Evolutionary conservation across 1,140 invertebrate genomes (phyloP).

Genomic region (Cotesia vestalis): DNA sequence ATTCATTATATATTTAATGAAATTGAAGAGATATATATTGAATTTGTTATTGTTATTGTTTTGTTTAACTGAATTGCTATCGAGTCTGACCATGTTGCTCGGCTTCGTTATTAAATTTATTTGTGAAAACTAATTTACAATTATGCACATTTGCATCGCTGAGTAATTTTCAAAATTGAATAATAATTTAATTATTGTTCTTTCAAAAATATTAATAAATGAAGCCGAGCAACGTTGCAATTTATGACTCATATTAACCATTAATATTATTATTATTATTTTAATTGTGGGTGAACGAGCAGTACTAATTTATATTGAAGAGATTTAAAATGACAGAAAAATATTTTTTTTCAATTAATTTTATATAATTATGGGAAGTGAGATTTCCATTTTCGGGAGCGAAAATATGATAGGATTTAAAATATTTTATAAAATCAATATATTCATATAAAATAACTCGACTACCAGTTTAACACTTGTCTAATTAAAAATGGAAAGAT

Average conservation of each 20-base stretch:
- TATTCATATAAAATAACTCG: constrained; percentile 11
- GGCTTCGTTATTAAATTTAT: constrained; percentile 47
- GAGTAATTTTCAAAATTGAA: not conserved
- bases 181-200: too few species aligned
- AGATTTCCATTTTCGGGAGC: not conserved
- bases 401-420: constrained; percentile 3
- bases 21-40: constrained; percentile 19
- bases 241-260: not conserved
- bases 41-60: constrained; percentile 63
- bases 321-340: not conserved
- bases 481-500: not conserved
- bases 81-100: constrained; percentile 54
- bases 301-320: constrained; percentile 2
- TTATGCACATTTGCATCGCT: not conserved
- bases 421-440: constrained; percentile 9
- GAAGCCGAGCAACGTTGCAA: constrained; percentile 29
- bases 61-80: constrained; percentile 60
- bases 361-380: not conserved
- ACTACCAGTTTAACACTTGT: not conserved
- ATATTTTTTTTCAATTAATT: not conserved
- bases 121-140: not conserved
- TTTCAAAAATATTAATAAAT: constrained; percentile 12
- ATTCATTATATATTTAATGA: not conserved
- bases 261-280: not conserved
- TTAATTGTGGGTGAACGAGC: constrained; percentile 15